Evolutionary conservation across 2,113 vertebrate species (phyloP).

Genomic region (Osmerus mordax): DNA sequence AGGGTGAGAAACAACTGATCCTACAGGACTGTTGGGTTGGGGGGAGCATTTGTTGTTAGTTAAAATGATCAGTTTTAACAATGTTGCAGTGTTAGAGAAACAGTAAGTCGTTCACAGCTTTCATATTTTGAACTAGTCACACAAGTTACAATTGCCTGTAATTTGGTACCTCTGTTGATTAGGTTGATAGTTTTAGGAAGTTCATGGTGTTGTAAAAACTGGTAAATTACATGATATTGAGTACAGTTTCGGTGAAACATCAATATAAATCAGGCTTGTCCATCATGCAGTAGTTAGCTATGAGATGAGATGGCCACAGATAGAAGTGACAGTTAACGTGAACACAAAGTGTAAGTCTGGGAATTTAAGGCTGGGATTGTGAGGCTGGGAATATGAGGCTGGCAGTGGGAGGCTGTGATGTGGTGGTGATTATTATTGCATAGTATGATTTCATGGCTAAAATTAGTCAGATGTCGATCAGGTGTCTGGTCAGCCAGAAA

Average conservation of each 20-base stretch:
- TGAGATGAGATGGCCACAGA: background rate
- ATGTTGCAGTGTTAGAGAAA: too few relatives aligned
- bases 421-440: background rate
- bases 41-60: too few relatives aligned
- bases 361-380: too few relatives aligned
- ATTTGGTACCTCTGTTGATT: too few relatives aligned
- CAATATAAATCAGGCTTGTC: background rate
- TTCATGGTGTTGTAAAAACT: too few relatives aligned
- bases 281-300: background rate
- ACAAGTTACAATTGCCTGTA: background rate
- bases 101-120: background rate
- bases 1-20: background rate
- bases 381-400: background rate
- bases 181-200: too few relatives aligned
- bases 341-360: background rate
- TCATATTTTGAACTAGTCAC: background rate
- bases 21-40: too few relatives aligned
- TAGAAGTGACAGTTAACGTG: background rate
- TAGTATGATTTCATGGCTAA: background rate
- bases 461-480: slow-evolving; percentile 16
- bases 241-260: too few relatives aligned
- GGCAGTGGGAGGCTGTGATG: background rate
- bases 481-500: slow-evolving; percentile 36
- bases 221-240: too few relatives aligned
- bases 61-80: too few relatives aligned